Evolutionary conservation across 2,888 invertebrate genomes (phyloP).

Genomic region (Phaedon cochleariae): DNA sequence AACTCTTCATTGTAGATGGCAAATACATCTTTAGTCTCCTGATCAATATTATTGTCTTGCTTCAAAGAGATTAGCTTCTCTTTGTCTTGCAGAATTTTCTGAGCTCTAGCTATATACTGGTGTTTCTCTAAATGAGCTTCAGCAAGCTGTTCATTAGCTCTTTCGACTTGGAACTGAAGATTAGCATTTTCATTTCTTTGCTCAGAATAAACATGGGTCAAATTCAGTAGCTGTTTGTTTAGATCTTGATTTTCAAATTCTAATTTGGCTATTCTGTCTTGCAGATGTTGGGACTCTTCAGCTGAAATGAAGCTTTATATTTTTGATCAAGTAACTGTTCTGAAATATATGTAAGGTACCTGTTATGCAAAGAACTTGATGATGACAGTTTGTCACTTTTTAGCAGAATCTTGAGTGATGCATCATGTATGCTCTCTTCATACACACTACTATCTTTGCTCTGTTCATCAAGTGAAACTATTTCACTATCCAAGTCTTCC

Average conservation of each 20-base stretch:
- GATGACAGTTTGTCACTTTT: constrained; percentile 38
- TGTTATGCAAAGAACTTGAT: constrained; percentile 43
- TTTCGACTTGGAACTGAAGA: constrained; percentile 53
- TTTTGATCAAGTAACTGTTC: constrained; percentile 8
- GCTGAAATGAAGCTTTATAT: constrained; percentile 42
- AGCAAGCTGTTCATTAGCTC: constrained; percentile 50
- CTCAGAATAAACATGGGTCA: constrained; percentile 57
- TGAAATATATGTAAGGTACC: constrained; percentile 24
- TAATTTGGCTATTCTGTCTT: constrained; percentile 53
- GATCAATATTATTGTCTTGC: constrained; percentile 40
- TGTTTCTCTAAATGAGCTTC: constrained; percentile 68
- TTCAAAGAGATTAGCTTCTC: constrained; percentile 71
- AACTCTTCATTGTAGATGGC: constrained; percentile 54
- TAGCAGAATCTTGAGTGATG: constrained; percentile 35
- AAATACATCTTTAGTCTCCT: constrained; percentile 46
- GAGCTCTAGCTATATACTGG: constrained; percentile 81
- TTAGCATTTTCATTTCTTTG: constrained; percentile 55
- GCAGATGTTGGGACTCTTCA: constrained; percentile 47
- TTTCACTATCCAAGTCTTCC: constrained; percentile 14
- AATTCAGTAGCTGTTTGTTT: constrained; percentile 54
- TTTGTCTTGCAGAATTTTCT: constrained; percentile 78
- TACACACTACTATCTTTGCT: constrained; percentile 18
- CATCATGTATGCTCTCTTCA: constrained; percentile 36
- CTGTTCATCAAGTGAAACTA: not conserved
- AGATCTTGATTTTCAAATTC: constrained; percentile 54